Percentiles rank a stretch among this genome's conserved stretches.
Conservation (phyloP, 2,888 invertebrate genomes). For the Baccha elongata region DNA sequence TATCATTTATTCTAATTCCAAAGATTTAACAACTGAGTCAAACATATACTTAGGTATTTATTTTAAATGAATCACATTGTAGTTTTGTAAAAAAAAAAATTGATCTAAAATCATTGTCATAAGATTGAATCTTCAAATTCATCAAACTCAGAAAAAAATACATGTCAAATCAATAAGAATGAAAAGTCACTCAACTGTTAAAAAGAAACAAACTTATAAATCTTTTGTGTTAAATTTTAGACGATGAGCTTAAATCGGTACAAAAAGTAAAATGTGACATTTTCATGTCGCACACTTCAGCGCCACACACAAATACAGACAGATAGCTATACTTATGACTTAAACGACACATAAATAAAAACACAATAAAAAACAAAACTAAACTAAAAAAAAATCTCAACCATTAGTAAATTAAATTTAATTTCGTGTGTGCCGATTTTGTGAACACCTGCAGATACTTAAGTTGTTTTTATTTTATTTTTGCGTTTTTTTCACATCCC, state of each 20-base stretch:
- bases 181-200: conserved; percentile 32
- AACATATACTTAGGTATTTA: too few species aligned
- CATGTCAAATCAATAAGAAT: conserved; percentile 47
- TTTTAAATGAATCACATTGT: not conserved
- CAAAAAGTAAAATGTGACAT: conserved; percentile 55
- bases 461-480: conserved; percentile 82
- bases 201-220: conserved; percentile 37
- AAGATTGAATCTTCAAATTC: conserved; percentile 1
- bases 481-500: conserved; percentile 72
- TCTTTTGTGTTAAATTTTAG: conserved; percentile 16
- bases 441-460: conserved; percentile 82
- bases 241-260: not conserved
- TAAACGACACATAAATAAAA: conserved; percentile 60
- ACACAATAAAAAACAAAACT: conserved; percentile 11
- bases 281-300: conserved; percentile 66
- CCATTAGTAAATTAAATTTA: conserved; percentile 74
- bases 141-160: conserved; percentile 10
- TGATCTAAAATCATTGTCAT: conserved; percentile 7
- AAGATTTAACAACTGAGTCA: too few species aligned
- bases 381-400: conserved; percentile 42
- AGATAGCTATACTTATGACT: conserved; percentile 21
- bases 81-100: not conserved
- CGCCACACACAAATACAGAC: conserved; percentile 56
- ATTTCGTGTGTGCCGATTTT: conserved; percentile 75
- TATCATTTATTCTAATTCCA: too few species aligned